Conservation (phyloP, 2,113 vertebrate species). For the Trachemys scripta region DNA sequence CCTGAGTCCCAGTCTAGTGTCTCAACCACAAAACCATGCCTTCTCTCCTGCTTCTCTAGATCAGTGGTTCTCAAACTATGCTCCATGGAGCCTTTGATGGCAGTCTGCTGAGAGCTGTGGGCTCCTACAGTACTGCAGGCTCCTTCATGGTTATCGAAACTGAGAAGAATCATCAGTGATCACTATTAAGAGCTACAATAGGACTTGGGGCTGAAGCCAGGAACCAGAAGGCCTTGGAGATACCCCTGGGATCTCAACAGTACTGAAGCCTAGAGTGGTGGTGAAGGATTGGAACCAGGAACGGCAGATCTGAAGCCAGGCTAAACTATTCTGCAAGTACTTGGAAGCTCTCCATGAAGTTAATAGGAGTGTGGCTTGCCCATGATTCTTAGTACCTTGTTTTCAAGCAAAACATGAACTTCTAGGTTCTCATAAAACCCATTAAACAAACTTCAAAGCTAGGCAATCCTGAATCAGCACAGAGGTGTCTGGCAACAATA, state of each 20-base stretch:
- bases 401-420: not conserved
- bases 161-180: not conserved
- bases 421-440: not conserved
- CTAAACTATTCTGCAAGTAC: not conserved
- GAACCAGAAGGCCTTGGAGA: not conserved
- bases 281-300: not conserved
- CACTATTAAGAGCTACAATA: not conserved
- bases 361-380: not conserved
- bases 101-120: not conserved
- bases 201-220: not conserved
- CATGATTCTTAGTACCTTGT: no score
- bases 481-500: not conserved
- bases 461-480: fast-evolving
- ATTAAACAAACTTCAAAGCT: not conserved
- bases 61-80: not conserved
- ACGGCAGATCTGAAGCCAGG: not conserved
- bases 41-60: not conserved
- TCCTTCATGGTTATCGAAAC: not conserved
- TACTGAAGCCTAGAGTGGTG: not conserved
- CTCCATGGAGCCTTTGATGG: not conserved
- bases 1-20: fast-evolving
- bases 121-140: not conserved
- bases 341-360: not conserved
- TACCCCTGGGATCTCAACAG: not conserved
- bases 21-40: not conserved